Base-by-base conservation (phyloP, 2,888 invertebrate genomes). In the Sericinus montela region DNA sequence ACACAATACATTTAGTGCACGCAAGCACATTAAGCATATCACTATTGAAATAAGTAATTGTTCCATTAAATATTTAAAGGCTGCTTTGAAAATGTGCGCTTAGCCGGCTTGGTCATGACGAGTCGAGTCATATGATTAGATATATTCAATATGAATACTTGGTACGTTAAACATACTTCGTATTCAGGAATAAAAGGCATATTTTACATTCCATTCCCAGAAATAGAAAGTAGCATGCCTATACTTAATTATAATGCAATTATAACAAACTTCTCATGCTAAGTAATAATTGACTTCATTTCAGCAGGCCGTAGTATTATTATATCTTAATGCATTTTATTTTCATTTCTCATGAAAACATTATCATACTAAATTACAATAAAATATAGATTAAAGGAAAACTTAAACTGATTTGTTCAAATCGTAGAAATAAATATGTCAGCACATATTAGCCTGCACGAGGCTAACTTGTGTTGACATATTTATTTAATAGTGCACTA, bases 31-130 rank as follows among this genome's bases (percentile, higher is more conserved):
- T n/a, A n/a, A n/a, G 8, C 8, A 6, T 25, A 35, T 32, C 32
- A 32, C 15, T n/a, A 16, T 40, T 14, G n/a, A 50, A 40, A 48
- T 40, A 47, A 48, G 54, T 45, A 6, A 28, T 32, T 15, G 11
- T 32, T 43, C 43, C 48, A 51, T 41, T 28, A 14, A 44, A 50
- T 43, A 56, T 77, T 71, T 75, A 72, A 68, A 65, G 74, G 75
- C 76, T 80, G 80, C 69, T 59, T 51, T 41, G 38, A 32, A 45
- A 59, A 63, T 67, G 64, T 66, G 60, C 74, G 76, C 77, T 77
- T 78, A 76, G 75, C 72, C 75, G 70, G 76, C 75, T 78, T 80
- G 85, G 85, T 85, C 83, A 80, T 79, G 67, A 71, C 67, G 73
- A 65, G 59, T 80, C 81, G 83, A 69, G 76, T 52, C 54, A 50